Percentiles rank a stretch among this genome's conserved stretches.
These are phyloP conservation scores for Ochropleura plecta DNA, from an alignment of 2,888 invertebrate genomes.

Conservation along the genomic window DNA sequence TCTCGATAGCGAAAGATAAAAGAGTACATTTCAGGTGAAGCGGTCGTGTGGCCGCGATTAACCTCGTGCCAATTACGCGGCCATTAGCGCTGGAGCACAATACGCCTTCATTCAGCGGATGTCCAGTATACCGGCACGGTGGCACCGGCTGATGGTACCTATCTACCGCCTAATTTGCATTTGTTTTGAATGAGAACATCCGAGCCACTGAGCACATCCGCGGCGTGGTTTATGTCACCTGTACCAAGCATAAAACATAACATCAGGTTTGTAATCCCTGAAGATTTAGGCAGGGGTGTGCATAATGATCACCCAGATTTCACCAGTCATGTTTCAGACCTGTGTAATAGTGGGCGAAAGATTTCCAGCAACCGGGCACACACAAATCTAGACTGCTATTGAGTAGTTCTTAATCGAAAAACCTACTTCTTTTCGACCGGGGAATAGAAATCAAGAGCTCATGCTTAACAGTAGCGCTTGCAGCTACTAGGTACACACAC, in stretches of 20 bases:
- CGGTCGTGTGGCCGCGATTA: conserved; percentile 75
- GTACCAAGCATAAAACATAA: conserved; percentile 48
- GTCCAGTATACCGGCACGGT: conserved; percentile 75
- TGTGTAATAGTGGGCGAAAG: neutral
- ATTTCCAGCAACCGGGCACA: too few relatives aligned
- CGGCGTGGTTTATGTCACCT: conserved; percentile 79
- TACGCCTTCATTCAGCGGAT: conserved; percentile 85
- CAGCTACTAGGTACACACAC: neutral
- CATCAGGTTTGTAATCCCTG: neutral
- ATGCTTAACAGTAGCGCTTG: neutral
- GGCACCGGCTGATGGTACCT: conserved; percentile 54
- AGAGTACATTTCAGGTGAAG: conserved; percentile 64
- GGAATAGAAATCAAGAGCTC: neutral
- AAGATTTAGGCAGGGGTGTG: neutral
- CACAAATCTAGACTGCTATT: neutral
- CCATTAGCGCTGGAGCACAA: conserved; percentile 87
- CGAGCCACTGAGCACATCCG: conserved; percentile 64
- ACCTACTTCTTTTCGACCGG: neutral
- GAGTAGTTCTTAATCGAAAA: neutral
- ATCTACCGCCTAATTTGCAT: conserved; percentile 84
- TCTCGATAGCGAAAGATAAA: conserved; percentile 69
- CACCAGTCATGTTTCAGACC: neutral
- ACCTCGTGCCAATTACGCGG: conserved; percentile 87
- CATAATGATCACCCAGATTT: neutral
- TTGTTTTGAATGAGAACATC: conserved; percentile 86